These are phyloP conservation scores for Chiloscyllium punctatum DNA, from an alignment of 2,797 vertebrate genomes.

Conservation along the genomic window DNA sequence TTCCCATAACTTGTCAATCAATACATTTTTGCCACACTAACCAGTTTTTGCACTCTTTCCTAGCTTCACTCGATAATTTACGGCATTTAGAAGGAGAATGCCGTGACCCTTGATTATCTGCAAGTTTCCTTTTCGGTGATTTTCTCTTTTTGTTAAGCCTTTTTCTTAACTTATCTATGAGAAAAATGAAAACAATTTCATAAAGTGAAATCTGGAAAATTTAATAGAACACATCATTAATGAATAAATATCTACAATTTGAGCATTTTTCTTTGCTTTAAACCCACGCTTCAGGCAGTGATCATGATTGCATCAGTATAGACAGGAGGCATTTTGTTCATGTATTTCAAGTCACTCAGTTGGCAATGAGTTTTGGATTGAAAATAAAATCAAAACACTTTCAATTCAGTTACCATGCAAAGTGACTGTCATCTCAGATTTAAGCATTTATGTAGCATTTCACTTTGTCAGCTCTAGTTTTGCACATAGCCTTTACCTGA, in stretches of 20 bases:
- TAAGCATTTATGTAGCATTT: neutral
- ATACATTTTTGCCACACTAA: neutral
- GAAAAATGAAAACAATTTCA: neutral
- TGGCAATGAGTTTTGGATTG: neutral
- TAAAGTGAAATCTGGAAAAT: neutral
- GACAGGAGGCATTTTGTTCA: neutral
- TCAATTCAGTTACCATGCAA: neutral
- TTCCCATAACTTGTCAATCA: neutral
- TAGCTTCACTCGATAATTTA: slow-evolving; percentile 3
- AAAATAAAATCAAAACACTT: neutral
- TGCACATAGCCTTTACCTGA: neutral
- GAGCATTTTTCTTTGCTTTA: neutral
- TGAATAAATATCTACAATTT: neutral
- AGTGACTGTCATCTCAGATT: neutral
- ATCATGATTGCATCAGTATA: neutral
- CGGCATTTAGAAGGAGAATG: slow-evolving; percentile 21
- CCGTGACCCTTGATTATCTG: neutral
- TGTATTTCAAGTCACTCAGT: neutral
- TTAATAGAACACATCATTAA: neutral
- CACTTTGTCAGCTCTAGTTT: neutral
- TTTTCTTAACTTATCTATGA: slow-evolving; percentile 9
- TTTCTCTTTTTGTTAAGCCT: neutral
- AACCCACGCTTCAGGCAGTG: neutral
- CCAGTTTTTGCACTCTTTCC: slow-evolving; percentile 25
- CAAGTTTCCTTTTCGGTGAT: neutral